Base-by-base conservation (phyloP, 2,888 invertebrate species). In the Sepiola atlantica region DNA sequence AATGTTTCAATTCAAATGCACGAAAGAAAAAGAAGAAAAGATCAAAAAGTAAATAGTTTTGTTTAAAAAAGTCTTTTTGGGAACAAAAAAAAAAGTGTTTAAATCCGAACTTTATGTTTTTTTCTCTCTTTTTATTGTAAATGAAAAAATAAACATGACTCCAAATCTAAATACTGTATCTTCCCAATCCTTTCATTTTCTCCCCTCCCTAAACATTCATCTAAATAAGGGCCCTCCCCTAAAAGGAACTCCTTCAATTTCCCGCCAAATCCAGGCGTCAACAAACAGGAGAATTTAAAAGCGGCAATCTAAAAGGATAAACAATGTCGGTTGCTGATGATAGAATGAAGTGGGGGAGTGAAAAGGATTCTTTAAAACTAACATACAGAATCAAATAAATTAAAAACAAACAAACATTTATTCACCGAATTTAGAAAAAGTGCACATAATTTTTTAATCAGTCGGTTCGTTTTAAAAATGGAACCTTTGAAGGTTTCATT, bases 321-420 rank as follows among this genome's bases (percentile, higher is more conserved):
- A 77, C n/a, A 77, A 14, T 77, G n/a, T 18, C 77, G 0, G n/a
- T n/a, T n/a, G n/a, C 16, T n/a, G n/a, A n/a, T n/a, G 16, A 20
- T 8, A 18, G 1, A 16, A 16, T 3, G n/a, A n/a, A 16, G 16
- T 16, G 20, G 0, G n/a, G 3, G 77, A 2, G 14, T 2, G 6
- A 57, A 57, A 18, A 57, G 20, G 20, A 20, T 45, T 45, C 45
- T 24, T 21, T 20, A 21, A 77, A 20, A n/a, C 28, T n/a, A n/a
- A 77, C 10, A 77, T n/a, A 77, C 28, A 8, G 8, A 45, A 45
- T 45, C 0, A 57, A 57, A 18, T 24, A 21, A 57, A 16, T 20
- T 21, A 21, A 21, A n/a, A 20, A n/a, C 16, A 77, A n/a, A 77
- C 3, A 77, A 77, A 77, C n/a, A 12, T 77, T 77, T 16, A 77